Base-by-base conservation (phyloP, 92 coral and sea anemone genomes). In the Phenganax stokvisi region DNA sequence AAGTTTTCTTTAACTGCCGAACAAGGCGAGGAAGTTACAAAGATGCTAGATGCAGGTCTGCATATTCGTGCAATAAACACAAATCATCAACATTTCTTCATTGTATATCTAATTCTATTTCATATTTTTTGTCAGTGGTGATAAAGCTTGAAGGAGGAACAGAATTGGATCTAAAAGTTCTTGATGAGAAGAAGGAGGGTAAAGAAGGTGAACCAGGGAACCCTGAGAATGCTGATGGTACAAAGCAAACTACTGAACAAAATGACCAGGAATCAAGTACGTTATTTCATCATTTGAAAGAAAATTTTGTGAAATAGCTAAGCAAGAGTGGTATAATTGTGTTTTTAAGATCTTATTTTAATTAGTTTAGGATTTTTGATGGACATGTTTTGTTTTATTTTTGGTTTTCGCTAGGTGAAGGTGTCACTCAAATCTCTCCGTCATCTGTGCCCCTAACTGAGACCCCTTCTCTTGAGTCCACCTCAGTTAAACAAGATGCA, bases 371-470 rank as follows among this genome's bases (percentile, higher is more conserved):
- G 47, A 37, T 37, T 37, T 20, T 59, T 20, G 65, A 13, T 59
- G n/a, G 16, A 3, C 25, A 13, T 59, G 16, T 59, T 7, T 1
- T 59, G 25, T 59, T 13, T 59, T 59, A 1, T 20, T 59, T 59
- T 71, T 30, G 9, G 44, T 53, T 28, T 62, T 37, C 64, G 1
- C 12, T 16, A 56, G 80, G 58, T 25, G 85, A 84, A 52, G 94
- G 87, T 52, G 68, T 86, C 16, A 87, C 81, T 64, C 96, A 96
- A 25, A 91, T 94, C 1, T 94, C 98, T 0, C 98, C 97, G 9
- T 92, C 98, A 6, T 90, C 98, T 57, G 98, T 92, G 0, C 98
- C 98, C 8, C 81, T 94, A 9, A 97, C 98, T 0, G 96, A 91
- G 73, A 92, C 92, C 9, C 98, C 97, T 4, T 94, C 98, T 29